Evolutionary conservation across 1,140 invertebrate species (phyloP).

Genomic region (Linepithema humile): DNA sequence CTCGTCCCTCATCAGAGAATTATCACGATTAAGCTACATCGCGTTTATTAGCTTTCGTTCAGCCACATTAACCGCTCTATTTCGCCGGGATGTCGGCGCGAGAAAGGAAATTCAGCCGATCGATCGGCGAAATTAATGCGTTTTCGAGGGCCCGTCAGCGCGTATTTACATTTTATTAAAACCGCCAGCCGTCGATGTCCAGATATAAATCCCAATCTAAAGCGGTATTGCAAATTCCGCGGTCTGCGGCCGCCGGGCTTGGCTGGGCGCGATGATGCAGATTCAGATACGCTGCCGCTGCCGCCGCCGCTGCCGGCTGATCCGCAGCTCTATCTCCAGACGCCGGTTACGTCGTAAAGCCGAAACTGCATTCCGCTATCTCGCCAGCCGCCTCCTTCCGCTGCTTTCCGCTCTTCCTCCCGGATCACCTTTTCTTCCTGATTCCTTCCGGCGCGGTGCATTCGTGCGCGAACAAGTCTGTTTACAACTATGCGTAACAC

Average conservation of each 20-base stretch:
- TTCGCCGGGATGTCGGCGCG: not conserved
- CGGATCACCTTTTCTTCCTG: not conserved
- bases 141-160: conserved; percentile 40
- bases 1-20: not conserved
- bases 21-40: not conserved
- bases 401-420: not conserved
- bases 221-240: conserved; percentile 64
- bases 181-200: conserved; percentile 58
- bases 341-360: conserved; percentile 53
- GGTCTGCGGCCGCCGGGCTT: conserved; percentile 22
- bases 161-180: conserved; percentile 75
- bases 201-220: conserved; percentile 65
- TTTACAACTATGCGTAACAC: conserved; percentile 47
- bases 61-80: conserved; percentile 1
- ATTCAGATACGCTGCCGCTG: conserved; percentile 53
- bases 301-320: conserved; percentile 23
- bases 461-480: conserved; percentile 26
- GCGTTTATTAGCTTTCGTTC: not conserved
- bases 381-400: not conserved
- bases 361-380: conserved; percentile 62
- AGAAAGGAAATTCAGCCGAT: conserved; percentile 1
- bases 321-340: conserved; percentile 44
- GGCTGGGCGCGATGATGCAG: conserved; percentile 31
- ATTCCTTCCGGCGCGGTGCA: not conserved
- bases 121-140: conserved; percentile 56